Evolutionary conservation across 2,113 vertebrate species (phyloP), one percentile per base, ranked within the genome.

Genomic region (Ochotona curzoniae): DNA sequence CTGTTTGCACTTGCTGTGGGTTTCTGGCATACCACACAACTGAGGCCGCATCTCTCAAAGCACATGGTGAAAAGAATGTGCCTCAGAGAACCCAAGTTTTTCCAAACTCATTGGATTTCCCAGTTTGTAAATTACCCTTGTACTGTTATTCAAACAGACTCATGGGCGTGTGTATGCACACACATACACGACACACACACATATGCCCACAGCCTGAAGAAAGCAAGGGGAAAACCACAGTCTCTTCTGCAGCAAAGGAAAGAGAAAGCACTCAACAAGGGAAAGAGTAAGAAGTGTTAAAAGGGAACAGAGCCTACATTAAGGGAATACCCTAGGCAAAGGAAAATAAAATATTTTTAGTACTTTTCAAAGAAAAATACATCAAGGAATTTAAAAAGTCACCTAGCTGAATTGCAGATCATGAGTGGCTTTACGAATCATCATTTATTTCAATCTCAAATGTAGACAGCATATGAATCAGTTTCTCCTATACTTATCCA

Each of bases 61-160:
- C 84, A 88, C 49, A 26, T 18, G 30, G 74, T 44, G 70, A 71
- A 78, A 92, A 83, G 32, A 92, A 83, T 23, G 28, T 49, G 87
- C 57, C 79, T 94, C 71, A 75, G 18, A 91, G 71, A 89, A 57
- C 28, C 79, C 20, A 38, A n/a, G 1, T 51, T 70, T 86, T 54
- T 78, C 74, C 92, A 93, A 87, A 90, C 5, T n/a, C 44, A 61
- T 1, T 5, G 79, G 64, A 14, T 51, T 83, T 88, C 44, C 38
- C 60, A 63, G 47, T 44, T 79, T 66, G 80, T 75, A 61, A 32
- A 78, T 64, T n/a, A 3, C 17, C 28, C 38, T 74, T 57, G 15
- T 14, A 67, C 44, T 83, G 47, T 78, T 70, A 35, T 76, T 71
- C 67, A 87, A 81, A 84, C 14, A 57, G 38, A 54, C 12, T 23